Base-by-base conservation (phyloP, 2,888 invertebrate genomes). In the Tetranychus piercei region DNA sequence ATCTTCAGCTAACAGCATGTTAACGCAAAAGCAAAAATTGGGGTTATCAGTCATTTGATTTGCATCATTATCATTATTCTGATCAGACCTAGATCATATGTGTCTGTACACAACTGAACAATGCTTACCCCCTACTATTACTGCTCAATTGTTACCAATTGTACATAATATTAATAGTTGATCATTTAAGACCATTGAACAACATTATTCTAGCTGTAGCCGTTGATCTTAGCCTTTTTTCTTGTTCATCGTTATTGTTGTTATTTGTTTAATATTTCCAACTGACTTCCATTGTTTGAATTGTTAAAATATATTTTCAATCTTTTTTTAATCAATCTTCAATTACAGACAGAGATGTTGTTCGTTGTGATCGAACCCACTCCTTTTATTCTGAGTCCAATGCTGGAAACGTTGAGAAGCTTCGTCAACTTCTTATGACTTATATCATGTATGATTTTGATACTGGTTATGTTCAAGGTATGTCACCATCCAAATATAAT, bases 381-480 rank as follows among this genome's bases (percentile, higher is more conserved):
- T 74, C 72, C 65, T 77, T 76, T 65, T 77, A 75, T 74, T 22
- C 70, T 43, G 75, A 74, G 44, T 65, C 72, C 15, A 44, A 72
- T 6, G 23, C 66, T 11, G 72, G 43, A 65, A 75, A 73, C 67
- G 18, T 77, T 22, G 75, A 76, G 3, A 71, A 66, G 18, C 67
- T 77, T 43, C 55, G 45, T n/a, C n/a, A 69, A 6, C 55, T 77
- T 8, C 44, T 77, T 34, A 43, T 77, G 65, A 74, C 76, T 22
- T 77, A 77, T 44, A 77, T 76, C 22, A 77, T 77, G 77, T 76
- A 77, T 73, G 77, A 77, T 71, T 77, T 77, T 71, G 77, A 77
- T 73, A 77, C 76, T 69, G 77, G 77, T 6, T 77, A 77, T 74
- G 77, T 77, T 65, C 77, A 77, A 75, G 76, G 75, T 75, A 73